Conservation (phyloP, 2,888 invertebrate species). For the Allacma fusca region DNA sequence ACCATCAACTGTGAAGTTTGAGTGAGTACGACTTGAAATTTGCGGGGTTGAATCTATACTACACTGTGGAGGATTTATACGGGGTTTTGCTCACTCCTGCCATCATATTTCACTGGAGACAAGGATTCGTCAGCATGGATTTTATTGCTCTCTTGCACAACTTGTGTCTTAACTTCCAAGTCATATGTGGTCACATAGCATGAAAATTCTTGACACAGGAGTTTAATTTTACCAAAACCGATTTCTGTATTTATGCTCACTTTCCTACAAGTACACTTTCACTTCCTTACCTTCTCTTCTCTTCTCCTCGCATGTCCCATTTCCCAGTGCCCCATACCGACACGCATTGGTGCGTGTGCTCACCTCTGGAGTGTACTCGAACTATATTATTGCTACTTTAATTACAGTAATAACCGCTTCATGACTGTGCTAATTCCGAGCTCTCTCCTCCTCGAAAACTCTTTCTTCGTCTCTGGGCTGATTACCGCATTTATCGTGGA, state of each 20-base stretch:
- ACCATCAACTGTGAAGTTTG: background rate
- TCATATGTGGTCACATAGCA: no score
- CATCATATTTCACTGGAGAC: constrained; percentile 3
- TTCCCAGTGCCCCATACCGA: no score
- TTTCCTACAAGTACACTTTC: no score
- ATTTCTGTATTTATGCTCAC: no score
- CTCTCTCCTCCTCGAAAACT: background rate
- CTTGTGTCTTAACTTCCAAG: background rate
- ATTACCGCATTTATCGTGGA: background rate
- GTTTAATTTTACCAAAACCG: no score
- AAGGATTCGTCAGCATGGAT: background rate
- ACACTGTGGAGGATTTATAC: background rate
- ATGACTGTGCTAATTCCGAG: background rate
- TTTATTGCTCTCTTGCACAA: background rate
- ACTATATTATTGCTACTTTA: background rate
- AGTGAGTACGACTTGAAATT: background rate
- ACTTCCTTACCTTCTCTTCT: no score
- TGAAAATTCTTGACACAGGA: no score
- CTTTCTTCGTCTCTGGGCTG: background rate
- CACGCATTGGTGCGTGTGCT: background rate
- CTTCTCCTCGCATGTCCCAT: no score
- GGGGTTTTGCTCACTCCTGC: background rate
- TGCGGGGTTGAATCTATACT: background rate
- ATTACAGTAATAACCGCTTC: background rate
- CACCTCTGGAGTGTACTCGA: background rate